A percentile compares a stretch with the other conserved stretches of the same genome.
These are phyloP conservation scores for Apamea sordens DNA, from an alignment of 2,888 invertebrate genomes.

Conservation along the genomic window DNA sequence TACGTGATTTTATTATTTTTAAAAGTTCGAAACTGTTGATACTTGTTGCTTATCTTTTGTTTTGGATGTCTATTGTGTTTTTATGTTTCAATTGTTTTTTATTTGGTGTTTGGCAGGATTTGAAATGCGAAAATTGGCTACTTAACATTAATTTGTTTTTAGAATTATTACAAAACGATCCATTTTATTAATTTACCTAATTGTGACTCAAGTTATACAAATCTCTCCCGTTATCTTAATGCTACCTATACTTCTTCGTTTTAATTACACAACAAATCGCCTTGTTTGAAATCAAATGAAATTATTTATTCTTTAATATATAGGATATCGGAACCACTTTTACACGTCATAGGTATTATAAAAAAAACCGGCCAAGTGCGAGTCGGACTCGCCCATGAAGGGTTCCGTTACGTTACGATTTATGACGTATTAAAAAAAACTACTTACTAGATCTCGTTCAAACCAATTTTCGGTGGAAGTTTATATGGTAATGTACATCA, in stretches of 20 bases:
- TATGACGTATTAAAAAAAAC: too few relatives aligned
- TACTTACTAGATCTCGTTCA: too few relatives aligned
- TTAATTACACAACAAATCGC: neutral
- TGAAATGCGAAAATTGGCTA: neutral
- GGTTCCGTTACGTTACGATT: too few relatives aligned
- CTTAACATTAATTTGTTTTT: neutral
- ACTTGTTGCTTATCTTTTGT: conserved; percentile 38
- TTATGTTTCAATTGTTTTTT: neutral
- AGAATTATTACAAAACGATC: neutral
- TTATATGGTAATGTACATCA: too few relatives aligned
- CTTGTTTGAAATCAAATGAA: too few relatives aligned
- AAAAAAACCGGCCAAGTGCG: too few relatives aligned
- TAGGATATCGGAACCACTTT: too few relatives aligned
- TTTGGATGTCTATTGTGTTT: neutral
- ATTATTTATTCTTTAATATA: neutral
- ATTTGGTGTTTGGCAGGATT: neutral
- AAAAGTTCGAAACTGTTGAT: neutral
- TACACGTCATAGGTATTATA: too few relatives aligned
- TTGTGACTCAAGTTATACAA: neutral
- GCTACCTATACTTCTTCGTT: neutral
- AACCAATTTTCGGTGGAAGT: too few relatives aligned
- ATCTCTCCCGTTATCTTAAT: neutral
- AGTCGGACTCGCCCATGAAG: too few relatives aligned
- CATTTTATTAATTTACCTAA: neutral
- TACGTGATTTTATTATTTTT: conserved; percentile 21